Conservation (phyloP, 2,888 invertebrate species). For the Rutpela maculata region DNA sequence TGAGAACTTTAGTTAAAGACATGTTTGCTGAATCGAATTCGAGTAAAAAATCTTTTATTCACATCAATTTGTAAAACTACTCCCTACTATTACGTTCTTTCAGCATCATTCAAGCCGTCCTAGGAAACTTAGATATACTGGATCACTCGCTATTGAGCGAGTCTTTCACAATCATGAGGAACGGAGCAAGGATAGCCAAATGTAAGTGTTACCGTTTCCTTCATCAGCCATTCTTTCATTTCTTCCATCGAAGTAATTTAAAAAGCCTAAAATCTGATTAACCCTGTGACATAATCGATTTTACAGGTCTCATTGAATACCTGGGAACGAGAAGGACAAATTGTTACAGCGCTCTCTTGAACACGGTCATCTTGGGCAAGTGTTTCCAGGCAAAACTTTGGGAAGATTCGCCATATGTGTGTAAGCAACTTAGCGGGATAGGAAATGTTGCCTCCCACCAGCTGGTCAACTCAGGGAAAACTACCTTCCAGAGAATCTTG, state of each 20-base stretch:
- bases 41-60: too few species aligned
- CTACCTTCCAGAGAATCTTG: constrained; percentile 79
- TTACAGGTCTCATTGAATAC: constrained; percentile 78
- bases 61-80: too few species aligned
- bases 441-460: constrained; percentile 80
- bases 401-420: constrained; percentile 84
- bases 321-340: constrained; percentile 71
- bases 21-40: too few species aligned
- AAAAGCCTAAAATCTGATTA: too few species aligned
- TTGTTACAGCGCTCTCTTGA: constrained; percentile 77
- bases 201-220: constrained; percentile 75
- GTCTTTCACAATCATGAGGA: constrained; percentile 81
- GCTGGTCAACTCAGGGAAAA: constrained; percentile 81
- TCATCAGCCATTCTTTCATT: too few species aligned
- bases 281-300: constrained; percentile 6
- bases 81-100: too few species aligned
- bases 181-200: constrained; percentile 81
- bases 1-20: too few species aligned
- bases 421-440: constrained; percentile 83
- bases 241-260: too few species aligned
- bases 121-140: constrained; percentile 82
- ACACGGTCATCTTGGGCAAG: constrained; percentile 80
- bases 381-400: constrained; percentile 82
- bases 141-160: constrained; percentile 84
- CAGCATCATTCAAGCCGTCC: constrained; percentile 85